Evolutionary conservation across 64 coral and sea anemone species (phyloP).

Genomic region (Orbicella faveolata): DNA sequence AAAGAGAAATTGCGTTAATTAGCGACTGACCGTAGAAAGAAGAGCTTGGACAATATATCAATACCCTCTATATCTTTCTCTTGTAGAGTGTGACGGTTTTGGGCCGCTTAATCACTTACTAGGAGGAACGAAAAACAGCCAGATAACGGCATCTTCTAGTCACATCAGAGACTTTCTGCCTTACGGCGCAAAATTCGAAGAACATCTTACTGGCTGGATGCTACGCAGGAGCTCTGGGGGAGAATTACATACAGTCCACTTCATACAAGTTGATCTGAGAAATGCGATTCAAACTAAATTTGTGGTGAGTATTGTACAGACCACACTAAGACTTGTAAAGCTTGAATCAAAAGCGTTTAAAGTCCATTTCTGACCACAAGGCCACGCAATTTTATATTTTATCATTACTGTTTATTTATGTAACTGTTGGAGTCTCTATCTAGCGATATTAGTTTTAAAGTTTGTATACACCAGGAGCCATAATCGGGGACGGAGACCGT

Average conservation of each 20-base stretch:
- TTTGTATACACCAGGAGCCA: no score
- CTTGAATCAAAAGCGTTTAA: no score
- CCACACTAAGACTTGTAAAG: no score
- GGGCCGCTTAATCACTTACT: neutral
- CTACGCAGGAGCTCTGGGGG: neutral
- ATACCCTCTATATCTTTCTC: neutral
- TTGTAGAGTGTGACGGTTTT: neutral
- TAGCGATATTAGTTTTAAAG: no score
- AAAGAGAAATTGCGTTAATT: no score
- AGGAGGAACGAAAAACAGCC: neutral
- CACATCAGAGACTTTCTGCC: neutral
- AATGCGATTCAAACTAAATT: neutral
- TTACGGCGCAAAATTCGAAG: neutral
- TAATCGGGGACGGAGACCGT: no score
- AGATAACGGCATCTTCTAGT: neutral
- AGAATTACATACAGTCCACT: neutral
- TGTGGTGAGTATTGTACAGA: neutral
- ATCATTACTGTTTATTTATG: no score
- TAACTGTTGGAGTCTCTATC: no score
- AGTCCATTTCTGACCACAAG: no score
- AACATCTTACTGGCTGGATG: neutral
- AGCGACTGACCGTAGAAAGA: no score
- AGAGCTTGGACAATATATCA: no score
- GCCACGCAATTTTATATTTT: no score
- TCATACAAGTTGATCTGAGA: conserved; percentile 15